These are phyloP conservation scores for Mustela nigripes DNA, from an alignment of 2,113 vertebrate species.

Conservation along the genomic window DNA sequence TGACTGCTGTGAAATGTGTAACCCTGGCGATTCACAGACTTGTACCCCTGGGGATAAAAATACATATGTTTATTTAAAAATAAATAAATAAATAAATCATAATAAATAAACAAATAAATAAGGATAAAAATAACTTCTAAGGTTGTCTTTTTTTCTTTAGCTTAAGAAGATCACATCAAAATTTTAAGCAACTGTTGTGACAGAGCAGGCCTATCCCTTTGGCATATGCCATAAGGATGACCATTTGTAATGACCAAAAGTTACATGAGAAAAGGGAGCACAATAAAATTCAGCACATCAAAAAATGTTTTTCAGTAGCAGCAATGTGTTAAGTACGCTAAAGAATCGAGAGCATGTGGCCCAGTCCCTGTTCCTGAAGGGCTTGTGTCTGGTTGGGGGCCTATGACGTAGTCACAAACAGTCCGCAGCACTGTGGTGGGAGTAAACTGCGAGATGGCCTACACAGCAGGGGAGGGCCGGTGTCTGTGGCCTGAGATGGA, in stretches of 20 bases:
- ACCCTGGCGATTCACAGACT: too few species aligned
- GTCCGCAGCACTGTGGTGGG: not conserved
- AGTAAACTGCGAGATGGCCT: not conserved
- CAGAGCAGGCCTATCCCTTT: not conserved
- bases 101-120: not conserved
- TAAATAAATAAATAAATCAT: too few species aligned
- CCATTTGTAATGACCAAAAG: not conserved
- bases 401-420: not conserved
- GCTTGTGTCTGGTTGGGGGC: not conserved
- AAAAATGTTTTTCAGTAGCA: not conserved
- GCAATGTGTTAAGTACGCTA: not conserved
- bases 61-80: too few species aligned
- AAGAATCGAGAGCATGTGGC: not conserved
- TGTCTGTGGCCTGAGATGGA: not conserved
- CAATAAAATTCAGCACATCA: not conserved
- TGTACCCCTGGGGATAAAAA: too few species aligned
- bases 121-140: not conserved
- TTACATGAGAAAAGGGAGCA: conserved; percentile 15
- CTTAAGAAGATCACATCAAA: not conserved
- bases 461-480: not conserved
- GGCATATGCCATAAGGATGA: not conserved
- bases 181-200: not conserved
- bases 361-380: not conserved
- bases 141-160: conserved; percentile 10
- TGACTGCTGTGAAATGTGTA: too few species aligned